Conservation (phyloP, 1,140 invertebrate species). For the Leptestheria dahalacensis region DNA sequence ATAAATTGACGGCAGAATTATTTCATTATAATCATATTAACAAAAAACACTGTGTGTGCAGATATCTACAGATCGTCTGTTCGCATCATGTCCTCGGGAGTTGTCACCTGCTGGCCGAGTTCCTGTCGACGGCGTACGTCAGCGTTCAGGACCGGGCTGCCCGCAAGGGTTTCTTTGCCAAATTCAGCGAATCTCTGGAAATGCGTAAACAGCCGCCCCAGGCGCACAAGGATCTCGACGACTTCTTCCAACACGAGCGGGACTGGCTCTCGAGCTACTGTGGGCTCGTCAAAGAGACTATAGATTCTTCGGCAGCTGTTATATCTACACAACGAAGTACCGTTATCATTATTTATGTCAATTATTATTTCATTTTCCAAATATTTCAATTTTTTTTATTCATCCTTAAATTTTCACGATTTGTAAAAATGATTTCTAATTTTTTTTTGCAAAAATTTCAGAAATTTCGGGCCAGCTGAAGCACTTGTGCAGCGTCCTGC, state of each 20-base stretch:
- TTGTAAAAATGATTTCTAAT: slow-evolving; percentile 1
- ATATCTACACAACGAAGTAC: slow-evolving; percentile 4
- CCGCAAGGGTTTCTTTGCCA: slow-evolving; percentile 3
- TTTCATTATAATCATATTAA: background rate
- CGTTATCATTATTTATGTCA: background rate
- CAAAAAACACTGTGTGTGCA: background rate
- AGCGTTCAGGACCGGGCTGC: background rate
- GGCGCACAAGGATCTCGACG: background rate
- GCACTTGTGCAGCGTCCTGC: background rate
- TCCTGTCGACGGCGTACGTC: slow-evolving; percentile 1
- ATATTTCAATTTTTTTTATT: background rate
- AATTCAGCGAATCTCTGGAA: background rate
- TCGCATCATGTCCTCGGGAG: background rate
- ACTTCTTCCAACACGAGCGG: slow-evolving; percentile 4
- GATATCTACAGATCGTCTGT: background rate
- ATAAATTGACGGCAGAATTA: too few species aligned
- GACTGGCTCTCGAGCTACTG: slow-evolving; percentile 6
- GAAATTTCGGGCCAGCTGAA: slow-evolving; percentile 8
- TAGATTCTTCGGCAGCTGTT: background rate
- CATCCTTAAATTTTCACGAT: background rate
- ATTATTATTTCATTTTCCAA: background rate
- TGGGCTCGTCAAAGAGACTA: background rate
- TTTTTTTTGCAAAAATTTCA: background rate
- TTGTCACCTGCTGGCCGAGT: background rate
- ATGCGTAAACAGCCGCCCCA: background rate